Percentiles rank a stretch among this genome's conserved stretches.
phyloP scores from a whole-genome alignment of 2,797 vertebrate species.

The Myiothlypis chrysogaster region DNA sequence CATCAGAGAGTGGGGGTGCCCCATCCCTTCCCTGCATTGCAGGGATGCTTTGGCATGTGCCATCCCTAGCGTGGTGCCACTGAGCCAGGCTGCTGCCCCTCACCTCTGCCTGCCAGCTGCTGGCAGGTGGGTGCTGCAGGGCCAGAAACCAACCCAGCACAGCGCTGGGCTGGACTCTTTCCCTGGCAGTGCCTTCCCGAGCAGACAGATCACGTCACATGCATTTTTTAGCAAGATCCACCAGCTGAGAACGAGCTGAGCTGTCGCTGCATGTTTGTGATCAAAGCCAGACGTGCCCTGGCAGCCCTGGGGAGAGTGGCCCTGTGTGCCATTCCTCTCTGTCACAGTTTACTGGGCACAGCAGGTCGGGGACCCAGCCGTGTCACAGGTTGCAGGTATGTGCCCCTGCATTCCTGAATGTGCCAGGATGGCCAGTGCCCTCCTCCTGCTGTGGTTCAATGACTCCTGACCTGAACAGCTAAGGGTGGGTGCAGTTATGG shows the following conservation, averaged over 20 bases:
- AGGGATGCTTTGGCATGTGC: neutral
- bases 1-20: accelerated
- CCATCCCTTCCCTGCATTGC: neutral
- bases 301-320: neutral
- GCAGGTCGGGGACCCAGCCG: neutral
- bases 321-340: neutral
- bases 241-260: neutral
- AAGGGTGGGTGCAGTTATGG: neutral
- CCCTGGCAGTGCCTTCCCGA: neutral
- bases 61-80: accelerated
- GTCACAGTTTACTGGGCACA: neutral
- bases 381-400: neutral
- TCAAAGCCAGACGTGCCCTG: constrained; percentile 10
- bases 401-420: neutral
- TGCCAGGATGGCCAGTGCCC: neutral
- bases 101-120: neutral
- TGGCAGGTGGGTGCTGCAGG: neutral
- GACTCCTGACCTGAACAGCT: accelerated
- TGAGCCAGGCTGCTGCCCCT: neutral
- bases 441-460: accelerated
- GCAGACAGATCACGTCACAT: constrained; percentile 15
- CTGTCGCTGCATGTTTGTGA: neutral
- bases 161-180: neutral
- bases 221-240: constrained; percentile 39
- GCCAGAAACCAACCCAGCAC: accelerated